A percentile compares a stretch with the other conserved stretches of the same genome.
Evolutionary conservation across 2,113 vertebrate species (phyloP).

Genomic region (Crocuta crocuta): DNA sequence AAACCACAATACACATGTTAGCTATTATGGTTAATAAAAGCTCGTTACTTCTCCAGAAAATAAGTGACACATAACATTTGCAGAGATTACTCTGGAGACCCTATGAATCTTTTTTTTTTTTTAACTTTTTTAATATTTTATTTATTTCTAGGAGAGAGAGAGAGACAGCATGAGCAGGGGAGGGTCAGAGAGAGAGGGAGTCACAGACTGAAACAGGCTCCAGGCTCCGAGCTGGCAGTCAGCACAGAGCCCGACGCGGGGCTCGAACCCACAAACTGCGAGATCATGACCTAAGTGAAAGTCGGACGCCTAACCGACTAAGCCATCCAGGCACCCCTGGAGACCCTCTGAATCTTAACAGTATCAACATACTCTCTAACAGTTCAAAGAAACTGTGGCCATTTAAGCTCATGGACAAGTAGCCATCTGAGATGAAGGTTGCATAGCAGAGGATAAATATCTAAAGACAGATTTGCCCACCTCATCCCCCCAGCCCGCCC

Average conservation of each 20-base stretch:
- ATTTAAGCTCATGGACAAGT: not conserved
- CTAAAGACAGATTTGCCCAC: not conserved
- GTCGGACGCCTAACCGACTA: too few relatives aligned
- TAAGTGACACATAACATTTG: not conserved
- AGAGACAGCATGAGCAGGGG: too few relatives aligned
- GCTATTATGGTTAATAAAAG: not conserved
- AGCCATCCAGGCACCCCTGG: too few relatives aligned
- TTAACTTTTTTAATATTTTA: too few relatives aligned
- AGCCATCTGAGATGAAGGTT: not conserved
- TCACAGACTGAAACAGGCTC: too few relatives aligned
- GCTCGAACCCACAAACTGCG: too few relatives aligned
- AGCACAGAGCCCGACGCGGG: too few relatives aligned
- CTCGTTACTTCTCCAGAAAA: not conserved
- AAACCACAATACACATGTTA: conserved; percentile 17
- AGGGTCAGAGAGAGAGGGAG: too few relatives aligned
- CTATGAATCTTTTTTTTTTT: not conserved
- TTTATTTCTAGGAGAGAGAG: too few relatives aligned
- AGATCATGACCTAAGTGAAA: too few relatives aligned
- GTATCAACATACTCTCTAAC: not conserved
- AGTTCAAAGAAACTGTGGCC: not conserved
- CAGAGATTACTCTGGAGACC: not conserved
- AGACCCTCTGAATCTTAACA: not conserved
- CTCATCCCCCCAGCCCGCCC: accelerated
- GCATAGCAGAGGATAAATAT: not conserved
- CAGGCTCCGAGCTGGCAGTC: too few relatives aligned